Conservation (phyloP, 2,797 vertebrate genomes). For the Emys orbicularis region DNA sequence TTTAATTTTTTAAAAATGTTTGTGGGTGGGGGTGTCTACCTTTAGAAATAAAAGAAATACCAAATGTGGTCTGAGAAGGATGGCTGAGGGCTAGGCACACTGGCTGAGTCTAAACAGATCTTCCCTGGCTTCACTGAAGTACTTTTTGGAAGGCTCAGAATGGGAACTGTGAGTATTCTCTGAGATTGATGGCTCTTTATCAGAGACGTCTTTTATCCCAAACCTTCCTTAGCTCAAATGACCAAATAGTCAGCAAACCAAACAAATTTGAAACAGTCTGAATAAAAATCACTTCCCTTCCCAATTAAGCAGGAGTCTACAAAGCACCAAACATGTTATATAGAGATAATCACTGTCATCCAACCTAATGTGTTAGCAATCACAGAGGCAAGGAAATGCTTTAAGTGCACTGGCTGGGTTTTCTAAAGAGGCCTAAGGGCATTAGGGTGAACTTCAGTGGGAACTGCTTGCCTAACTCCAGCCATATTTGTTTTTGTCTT, state of each 20-base stretch:
- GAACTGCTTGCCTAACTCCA: constrained; percentile 6
- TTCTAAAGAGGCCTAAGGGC: not conserved
- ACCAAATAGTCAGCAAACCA: not conserved
- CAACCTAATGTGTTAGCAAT: not conserved
- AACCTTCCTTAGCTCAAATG: constrained; percentile 25
- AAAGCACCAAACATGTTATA: not conserved
- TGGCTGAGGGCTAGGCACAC: not conserved
- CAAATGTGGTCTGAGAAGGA: not conserved
- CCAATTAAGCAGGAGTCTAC: constrained; percentile 4
- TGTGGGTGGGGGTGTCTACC: not conserved
- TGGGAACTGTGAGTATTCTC: not conserved
- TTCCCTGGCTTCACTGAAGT: no score
- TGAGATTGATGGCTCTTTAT: constrained; percentile 37
- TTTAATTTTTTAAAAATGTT: constrained; percentile 2
- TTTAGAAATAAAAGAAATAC: not conserved
- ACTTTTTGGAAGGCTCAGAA: not conserved
- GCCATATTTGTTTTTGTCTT: constrained; percentile 28
- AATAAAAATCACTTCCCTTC: not conserved
- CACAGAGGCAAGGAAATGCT: not conserved
- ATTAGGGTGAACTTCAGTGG: not conserved
- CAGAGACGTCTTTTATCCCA: constrained; percentile 12
- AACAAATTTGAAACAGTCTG: not conserved
- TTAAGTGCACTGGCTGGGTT: not conserved
- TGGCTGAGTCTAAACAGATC: not conserved
- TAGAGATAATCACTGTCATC: not conserved